phyloP scores from a whole-genome alignment of 2,888 invertebrate species.

The Adelphocoris suturalis region DNA sequence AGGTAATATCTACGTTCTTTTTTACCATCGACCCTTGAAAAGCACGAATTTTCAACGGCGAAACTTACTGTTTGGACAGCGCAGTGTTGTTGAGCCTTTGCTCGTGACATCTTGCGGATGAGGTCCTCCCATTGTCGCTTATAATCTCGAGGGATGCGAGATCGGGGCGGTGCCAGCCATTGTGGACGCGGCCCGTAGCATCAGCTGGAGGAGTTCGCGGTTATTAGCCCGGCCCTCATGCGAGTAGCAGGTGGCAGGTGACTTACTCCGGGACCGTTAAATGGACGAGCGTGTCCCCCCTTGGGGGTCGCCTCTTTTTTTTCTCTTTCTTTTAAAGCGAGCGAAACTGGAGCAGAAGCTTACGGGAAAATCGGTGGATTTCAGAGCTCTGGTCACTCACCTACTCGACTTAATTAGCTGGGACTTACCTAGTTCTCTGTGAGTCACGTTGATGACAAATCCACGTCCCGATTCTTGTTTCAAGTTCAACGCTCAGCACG shows the following conservation, averaged over 20 bases:
- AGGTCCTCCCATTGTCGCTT: neutral
- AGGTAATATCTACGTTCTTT: no score
- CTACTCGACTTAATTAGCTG: slow-evolving; percentile 13
- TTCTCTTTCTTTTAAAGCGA: slow-evolving; percentile 23
- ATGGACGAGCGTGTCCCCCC: slow-evolving; percentile 30
- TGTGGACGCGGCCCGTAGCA: neutral
- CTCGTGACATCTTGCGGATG: neutral
- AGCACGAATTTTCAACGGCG: no score
- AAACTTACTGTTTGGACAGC: neutral
- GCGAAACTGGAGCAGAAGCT: neutral
- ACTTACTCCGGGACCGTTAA: slow-evolving; percentile 40
- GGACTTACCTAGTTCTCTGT: neutral
- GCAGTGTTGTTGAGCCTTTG: neutral
- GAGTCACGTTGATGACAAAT: slow-evolving; percentile 19
- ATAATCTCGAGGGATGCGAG: neutral
- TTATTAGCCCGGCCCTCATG: slow-evolving; percentile 31
- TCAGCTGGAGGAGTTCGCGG: slow-evolving; percentile 12
- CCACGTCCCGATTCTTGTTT: neutral
- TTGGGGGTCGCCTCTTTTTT: neutral
- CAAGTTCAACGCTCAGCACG: no score
- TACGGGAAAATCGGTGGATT: slow-evolving; percentile 16
- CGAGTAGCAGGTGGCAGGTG: slow-evolving; percentile 44
- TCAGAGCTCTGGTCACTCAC: slow-evolving; percentile 17
- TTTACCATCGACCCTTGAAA: no score
- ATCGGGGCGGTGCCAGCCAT: neutral